Evolutionary conservation across 2,888 invertebrate genomes (phyloP).

Genomic region (Oscheius onirici): DNA sequence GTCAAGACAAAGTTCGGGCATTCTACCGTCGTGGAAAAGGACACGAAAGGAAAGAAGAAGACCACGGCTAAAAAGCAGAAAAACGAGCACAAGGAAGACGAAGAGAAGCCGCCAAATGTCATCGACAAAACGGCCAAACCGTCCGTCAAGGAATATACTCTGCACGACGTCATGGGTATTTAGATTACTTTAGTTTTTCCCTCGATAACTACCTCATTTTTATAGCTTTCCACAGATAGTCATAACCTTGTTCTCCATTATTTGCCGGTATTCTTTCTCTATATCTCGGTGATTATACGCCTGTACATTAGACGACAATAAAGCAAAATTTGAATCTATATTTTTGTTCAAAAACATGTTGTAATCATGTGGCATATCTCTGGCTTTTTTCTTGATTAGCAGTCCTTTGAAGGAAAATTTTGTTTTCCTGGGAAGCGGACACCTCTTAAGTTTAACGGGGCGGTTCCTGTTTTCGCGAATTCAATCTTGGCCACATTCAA

Average conservation of each 20-base stretch:
- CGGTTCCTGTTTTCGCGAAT: too few species aligned
- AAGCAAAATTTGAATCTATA: background rate
- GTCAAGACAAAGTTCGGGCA: slow-evolving; percentile 41
- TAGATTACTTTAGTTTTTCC: background rate
- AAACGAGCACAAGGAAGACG: too few species aligned
- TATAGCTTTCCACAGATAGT: background rate
- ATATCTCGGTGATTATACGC: slow-evolving; percentile 6
- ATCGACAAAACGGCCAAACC: slow-evolving; percentile 38
- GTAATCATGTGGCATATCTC: too few species aligned
- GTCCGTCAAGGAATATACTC: background rate
- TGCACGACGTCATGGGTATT: slow-evolving; percentile 22
- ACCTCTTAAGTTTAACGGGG: too few species aligned
- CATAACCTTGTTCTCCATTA: background rate
- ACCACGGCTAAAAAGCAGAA: background rate
- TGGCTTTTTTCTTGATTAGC: too few species aligned
- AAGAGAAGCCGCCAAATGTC: background rate
- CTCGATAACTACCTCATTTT: background rate
- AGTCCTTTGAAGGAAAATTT: too few species aligned
- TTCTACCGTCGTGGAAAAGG: background rate
- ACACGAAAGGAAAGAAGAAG: slow-evolving; percentile 13
- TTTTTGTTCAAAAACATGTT: too few species aligned
- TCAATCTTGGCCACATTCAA: too few species aligned
- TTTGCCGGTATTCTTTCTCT: background rate
- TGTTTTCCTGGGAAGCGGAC: too few species aligned
- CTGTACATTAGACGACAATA: background rate